Conservation (phyloP, 64 coral and sea anemone species). For the Actinia equina region DNA sequence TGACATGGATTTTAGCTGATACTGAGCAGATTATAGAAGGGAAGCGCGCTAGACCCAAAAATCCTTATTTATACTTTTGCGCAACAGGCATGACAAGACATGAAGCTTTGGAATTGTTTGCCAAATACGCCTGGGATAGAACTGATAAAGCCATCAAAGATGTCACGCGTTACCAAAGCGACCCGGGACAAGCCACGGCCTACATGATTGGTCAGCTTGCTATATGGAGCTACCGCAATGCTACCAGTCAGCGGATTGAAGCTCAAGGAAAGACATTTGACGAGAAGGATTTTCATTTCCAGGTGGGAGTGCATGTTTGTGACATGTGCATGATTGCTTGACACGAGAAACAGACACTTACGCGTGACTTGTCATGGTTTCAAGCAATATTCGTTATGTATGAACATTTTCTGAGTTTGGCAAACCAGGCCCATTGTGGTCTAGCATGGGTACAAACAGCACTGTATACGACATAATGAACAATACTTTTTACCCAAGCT, state of each 20-base stretch:
- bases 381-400: too few relatives aligned
- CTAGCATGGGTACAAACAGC: too few relatives aligned
- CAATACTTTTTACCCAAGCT: too few relatives aligned
- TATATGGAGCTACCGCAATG: slow-evolving; percentile 86
- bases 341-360: background rate
- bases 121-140: slow-evolving; percentile 80
- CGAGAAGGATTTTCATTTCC: slow-evolving; percentile 93
- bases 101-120: slow-evolving; percentile 67
- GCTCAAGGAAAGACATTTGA: slow-evolving; percentile 46
- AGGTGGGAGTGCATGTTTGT: slow-evolving; percentile 10
- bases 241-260: slow-evolving; percentile 56
- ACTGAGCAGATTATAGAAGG: too few relatives aligned
- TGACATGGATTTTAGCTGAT: too few relatives aligned
- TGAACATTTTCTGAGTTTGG: too few relatives aligned
- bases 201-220: slow-evolving; percentile 97
- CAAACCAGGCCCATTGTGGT: too few relatives aligned
- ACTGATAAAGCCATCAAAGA: slow-evolving; percentile 98
- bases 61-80: too few relatives aligned
- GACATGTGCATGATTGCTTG: background rate
- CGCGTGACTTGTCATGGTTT: background rate
- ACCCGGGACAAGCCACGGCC: slow-evolving; percentile 86
- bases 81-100: slow-evolving; percentile 74
- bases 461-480: too few relatives aligned
- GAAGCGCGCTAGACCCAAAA: too few relatives aligned
- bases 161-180: slow-evolving; percentile 89